Conservation (phyloP, 2,113 vertebrate genomes). For the Trinectes maculatus region DNA sequence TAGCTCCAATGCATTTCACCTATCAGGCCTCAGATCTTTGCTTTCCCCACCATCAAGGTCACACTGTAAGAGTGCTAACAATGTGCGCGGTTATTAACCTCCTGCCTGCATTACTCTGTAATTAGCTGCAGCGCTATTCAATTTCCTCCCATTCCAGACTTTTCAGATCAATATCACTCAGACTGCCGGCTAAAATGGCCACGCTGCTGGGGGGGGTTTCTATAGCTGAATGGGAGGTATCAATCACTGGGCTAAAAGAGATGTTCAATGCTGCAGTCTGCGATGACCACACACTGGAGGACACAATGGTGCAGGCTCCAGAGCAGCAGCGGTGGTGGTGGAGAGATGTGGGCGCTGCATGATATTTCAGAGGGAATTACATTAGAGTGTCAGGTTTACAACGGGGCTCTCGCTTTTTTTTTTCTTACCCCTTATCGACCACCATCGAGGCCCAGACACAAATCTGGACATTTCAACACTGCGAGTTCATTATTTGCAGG, state of each 20-base stretch:
- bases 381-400: slow-evolving; percentile 40
- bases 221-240: slow-evolving; percentile 58
- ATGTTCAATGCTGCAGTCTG: slow-evolving; percentile 23
- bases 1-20: slow-evolving; percentile 9
- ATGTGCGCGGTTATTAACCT: slow-evolving; percentile 46
- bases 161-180: slow-evolving; percentile 68
- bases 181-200: slow-evolving; percentile 57
- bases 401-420: neutral
- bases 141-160: slow-evolving; percentile 66
- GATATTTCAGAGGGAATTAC: slow-evolving; percentile 28
- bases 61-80: slow-evolving; percentile 45
- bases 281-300: slow-evolving; percentile 26
- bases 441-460: slow-evolving; percentile 21
- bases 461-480: slow-evolving; percentile 1
- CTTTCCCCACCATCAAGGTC: slow-evolving; percentile 51
- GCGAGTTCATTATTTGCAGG: slow-evolving; percentile 4
- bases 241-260: slow-evolving; percentile 63
- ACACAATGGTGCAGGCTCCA: slow-evolving; percentile 3
- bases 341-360: neutral
- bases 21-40: slow-evolving; percentile 25
- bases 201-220: slow-evolving; percentile 35
- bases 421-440: slow-evolving; percentile 4
- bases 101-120: slow-evolving; percentile 64
- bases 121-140: slow-evolving; percentile 68
- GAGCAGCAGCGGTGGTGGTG: neutral